A percentile compares a stretch with the other conserved stretches of the same genome.
These are phyloP conservation scores for Nycticryphes semicollaris DNA, from an alignment of 2,113 vertebrate genomes.

Conservation along the genomic window DNA sequence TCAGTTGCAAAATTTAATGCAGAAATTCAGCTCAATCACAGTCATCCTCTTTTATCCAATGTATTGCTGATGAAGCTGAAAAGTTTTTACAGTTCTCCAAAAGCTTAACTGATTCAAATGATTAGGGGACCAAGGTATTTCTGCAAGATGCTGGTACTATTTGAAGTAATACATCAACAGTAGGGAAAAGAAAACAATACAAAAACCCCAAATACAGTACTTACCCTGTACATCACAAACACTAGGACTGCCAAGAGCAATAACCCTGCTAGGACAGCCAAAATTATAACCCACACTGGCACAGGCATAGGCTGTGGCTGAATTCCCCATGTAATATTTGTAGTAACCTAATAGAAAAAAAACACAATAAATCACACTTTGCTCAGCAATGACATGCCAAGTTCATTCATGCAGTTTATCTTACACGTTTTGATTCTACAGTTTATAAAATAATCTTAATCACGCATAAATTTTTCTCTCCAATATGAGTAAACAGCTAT, in stretches of 20 bases:
- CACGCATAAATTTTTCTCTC: not conserved
- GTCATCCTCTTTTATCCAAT: not conserved
- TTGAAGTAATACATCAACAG: not conserved
- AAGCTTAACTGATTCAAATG: not conserved
- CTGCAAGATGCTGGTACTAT: not conserved
- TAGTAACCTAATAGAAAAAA: slow-evolving; percentile 78
- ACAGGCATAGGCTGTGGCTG: slow-evolving; percentile 80
- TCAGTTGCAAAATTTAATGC: not conserved
- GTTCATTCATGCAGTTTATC: not conserved
- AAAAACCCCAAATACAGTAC: not conserved
- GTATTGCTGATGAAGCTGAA: not conserved
- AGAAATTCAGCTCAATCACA: not conserved
- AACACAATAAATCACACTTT: not conserved
- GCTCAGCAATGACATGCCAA: not conserved
- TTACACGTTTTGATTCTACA: not conserved
- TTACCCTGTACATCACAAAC: slow-evolving; percentile 96
- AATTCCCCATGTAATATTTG: slow-evolving; percentile 90
- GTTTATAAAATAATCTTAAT: not conserved
- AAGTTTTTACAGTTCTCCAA: not conserved
- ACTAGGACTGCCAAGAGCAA: slow-evolving; percentile 92
- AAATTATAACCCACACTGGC: slow-evolving; percentile 92
- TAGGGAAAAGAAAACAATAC: not conserved
- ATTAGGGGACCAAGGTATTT: not conserved
- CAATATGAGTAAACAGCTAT: not conserved
- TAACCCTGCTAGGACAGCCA: slow-evolving; percentile 92